phyloP scores from a whole-genome alignment of 2,888 invertebrate genomes.

The Amblyteles armatorius region DNA sequence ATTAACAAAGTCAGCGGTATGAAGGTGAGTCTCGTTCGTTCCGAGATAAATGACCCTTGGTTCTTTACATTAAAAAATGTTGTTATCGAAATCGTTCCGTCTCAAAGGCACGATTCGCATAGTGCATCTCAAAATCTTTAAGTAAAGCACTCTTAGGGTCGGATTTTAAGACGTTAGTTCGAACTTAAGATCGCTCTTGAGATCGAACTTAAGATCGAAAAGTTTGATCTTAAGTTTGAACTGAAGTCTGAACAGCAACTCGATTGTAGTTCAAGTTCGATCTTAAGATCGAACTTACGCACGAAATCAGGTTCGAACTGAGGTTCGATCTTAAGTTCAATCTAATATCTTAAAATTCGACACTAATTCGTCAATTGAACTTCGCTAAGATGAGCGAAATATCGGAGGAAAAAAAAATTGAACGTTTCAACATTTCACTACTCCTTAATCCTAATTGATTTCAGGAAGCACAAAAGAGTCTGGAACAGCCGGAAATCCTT shows the following conservation, averaged over 20 bases:
- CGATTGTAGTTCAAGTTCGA: no score
- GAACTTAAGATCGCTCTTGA: no score
- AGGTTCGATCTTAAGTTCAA: no score
- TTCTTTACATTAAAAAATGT: not conserved
- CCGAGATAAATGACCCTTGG: not conserved
- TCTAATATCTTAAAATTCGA: not conserved
- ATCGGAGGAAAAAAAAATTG: not conserved
- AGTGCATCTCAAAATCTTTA: no score
- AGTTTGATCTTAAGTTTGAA: no score
- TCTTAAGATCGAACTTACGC: no score
- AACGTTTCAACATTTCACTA: conserved; percentile 12
- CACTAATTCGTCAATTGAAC: not conserved
- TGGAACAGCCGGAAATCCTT: conserved; percentile 88
- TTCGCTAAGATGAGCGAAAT: not conserved
- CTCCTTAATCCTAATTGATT: conserved; percentile 66
- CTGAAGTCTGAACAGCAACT: no score
- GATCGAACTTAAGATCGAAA: no score
- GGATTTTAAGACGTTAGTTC: no score
- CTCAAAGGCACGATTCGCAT: no score
- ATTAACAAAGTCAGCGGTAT: conserved; percentile 90
- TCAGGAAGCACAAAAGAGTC: conserved; percentile 85
- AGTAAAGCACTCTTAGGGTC: no score
- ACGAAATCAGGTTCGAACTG: no score
- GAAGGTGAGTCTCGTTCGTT: conserved; percentile 83
- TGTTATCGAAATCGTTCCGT: not conserved